Percentiles rank a stretch among this genome's conserved stretches.
Evolutionary conservation across 2,888 invertebrate species (phyloP).

Genomic region (Pristionchus entomophagus): DNA sequence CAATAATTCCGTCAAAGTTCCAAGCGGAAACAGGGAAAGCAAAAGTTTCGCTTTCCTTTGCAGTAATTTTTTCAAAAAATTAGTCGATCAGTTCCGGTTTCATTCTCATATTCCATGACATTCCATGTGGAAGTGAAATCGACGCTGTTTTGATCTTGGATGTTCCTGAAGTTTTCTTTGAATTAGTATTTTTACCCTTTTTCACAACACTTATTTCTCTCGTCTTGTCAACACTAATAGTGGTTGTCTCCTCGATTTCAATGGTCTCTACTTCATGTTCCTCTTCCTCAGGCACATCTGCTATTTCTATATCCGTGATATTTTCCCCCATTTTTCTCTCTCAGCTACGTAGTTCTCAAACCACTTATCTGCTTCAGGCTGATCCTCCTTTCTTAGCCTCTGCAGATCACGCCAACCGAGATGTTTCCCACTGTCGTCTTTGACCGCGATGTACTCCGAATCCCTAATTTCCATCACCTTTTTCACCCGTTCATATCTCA

Average conservation of each 20-base stretch:
- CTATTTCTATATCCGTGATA: too few species aligned
- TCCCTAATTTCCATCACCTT: not conserved
- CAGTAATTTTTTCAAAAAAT: not conserved
- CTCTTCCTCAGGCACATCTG: too few species aligned
- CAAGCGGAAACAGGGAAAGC: constrained; percentile 1
- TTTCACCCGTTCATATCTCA: not conserved
- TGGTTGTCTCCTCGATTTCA: too few species aligned
- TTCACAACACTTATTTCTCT: too few species aligned
- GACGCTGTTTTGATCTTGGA: too few species aligned
- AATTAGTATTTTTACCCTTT: not conserved
- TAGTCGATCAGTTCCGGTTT: not conserved
- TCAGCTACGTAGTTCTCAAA: not conserved
- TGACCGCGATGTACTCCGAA: not conserved
- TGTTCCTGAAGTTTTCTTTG: not conserved
- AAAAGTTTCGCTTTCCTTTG: not conserved
- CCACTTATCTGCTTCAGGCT: constrained; percentile 20
- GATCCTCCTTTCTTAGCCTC: not conserved
- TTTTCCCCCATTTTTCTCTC: not conserved
- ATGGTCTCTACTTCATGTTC: too few species aligned
- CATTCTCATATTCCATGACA: not conserved
- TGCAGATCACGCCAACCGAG: not conserved
- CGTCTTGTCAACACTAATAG: too few species aligned
- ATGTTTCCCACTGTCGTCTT: not conserved
- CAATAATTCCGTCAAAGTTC: not conserved
- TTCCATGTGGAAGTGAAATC: too few species aligned